Evolutionary conservation across 2,888 invertebrate species (phyloP).

Genomic region (Sturmia bella): DNA sequence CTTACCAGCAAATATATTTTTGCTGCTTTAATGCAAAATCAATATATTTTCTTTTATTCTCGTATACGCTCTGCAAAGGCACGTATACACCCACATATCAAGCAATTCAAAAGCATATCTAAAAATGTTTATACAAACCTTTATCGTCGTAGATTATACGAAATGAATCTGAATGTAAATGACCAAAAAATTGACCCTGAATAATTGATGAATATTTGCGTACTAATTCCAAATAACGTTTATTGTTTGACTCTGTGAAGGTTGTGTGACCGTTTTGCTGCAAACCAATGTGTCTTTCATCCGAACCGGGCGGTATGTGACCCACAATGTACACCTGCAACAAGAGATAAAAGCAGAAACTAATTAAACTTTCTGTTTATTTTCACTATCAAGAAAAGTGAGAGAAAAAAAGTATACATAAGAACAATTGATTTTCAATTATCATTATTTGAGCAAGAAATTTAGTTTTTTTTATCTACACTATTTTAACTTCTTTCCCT

Average conservation of each 20-base stretch:
- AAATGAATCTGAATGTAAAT: constrained; percentile 95
- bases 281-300: constrained; percentile 89
- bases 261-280: constrained; percentile 84
- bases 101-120: too few relatives aligned
- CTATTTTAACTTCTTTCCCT: neutral
- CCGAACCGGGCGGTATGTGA: constrained; percentile 94
- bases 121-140: constrained; percentile 83
- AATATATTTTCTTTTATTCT: too few relatives aligned
- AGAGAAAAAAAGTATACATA: neutral
- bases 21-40: too few relatives aligned
- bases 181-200: constrained; percentile 95
- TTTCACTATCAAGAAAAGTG: neutral
- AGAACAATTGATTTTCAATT: constrained; percentile 67
- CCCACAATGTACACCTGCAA: constrained; percentile 94
- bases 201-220: constrained; percentile 90
- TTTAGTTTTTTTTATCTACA: neutral
- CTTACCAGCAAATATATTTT: too few relatives aligned
- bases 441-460: constrained; percentile 45
- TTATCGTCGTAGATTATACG: constrained; percentile 90
- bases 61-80: too few relatives aligned
- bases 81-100: neutral
- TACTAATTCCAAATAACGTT: constrained; percentile 88
- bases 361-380: constrained; percentile 37
- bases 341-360: constrained; percentile 42
- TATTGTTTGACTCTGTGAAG: constrained; percentile 89